Conservation (phyloP, 2,888 invertebrate species). For the Ischnus inquisitorius region DNA sequence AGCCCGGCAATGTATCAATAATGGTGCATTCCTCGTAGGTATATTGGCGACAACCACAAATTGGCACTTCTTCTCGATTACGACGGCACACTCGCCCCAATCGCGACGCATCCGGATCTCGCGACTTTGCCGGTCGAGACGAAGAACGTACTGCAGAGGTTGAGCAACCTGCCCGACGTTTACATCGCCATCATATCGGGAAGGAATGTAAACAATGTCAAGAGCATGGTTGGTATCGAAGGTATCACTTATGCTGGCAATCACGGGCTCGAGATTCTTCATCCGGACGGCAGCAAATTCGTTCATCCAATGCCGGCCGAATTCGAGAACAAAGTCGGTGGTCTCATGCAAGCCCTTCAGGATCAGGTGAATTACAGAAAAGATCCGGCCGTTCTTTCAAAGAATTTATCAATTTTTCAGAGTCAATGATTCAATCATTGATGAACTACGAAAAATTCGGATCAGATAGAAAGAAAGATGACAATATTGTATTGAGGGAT, state of each 20-base stretch:
- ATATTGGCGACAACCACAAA: constrained; percentile 95
- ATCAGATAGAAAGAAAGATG: too few species aligned
- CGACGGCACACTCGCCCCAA: constrained; percentile 95
- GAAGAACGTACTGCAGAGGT: constrained; percentile 92
- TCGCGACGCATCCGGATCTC: constrained; percentile 95
- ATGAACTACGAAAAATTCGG: too few species aligned
- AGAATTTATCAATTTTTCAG: too few species aligned
- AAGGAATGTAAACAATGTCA: constrained; percentile 94
- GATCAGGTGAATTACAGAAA: constrained; percentile 88
- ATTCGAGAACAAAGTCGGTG: constrained; percentile 92
- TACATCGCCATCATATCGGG: constrained; percentile 96
- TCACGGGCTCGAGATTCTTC: constrained; percentile 95
- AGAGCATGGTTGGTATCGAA: constrained; percentile 96
- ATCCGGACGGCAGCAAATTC: constrained; percentile 96
- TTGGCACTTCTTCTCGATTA: constrained; percentile 94
- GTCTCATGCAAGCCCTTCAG: constrained; percentile 92
- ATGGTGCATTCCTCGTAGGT: constrained; percentile 87
- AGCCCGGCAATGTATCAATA: constrained; percentile 83
- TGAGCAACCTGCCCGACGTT: constrained; percentile 94
- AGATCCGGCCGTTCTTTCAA: too few species aligned
- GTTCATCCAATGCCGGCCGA: constrained; percentile 96
- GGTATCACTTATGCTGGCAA: constrained; percentile 96
- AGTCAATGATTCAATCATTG: too few species aligned
- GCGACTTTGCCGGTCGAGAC: constrained; percentile 95
- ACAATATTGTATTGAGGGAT: too few species aligned